phyloP scores from a whole-genome alignment of 2,888 invertebrate genomes.

The Drosophila cognata region DNA sequence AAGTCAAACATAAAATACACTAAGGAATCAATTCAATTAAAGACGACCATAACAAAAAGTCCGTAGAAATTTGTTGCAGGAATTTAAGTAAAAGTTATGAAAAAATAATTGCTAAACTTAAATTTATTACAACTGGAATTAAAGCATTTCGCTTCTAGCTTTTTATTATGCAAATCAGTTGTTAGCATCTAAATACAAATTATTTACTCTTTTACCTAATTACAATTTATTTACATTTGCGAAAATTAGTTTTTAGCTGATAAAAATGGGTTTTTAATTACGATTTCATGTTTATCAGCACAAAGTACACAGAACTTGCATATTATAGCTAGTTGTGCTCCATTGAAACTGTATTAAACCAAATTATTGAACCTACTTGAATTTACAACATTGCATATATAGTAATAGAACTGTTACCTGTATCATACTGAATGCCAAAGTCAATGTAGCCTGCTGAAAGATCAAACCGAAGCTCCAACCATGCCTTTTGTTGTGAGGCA shows the following conservation, averaged over 20 bases:
- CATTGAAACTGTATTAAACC: neutral
- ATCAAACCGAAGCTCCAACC: conserved; percentile 33
- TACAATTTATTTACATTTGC: neutral
- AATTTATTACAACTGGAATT: neutral
- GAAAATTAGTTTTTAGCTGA: neutral
- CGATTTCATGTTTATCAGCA: neutral
- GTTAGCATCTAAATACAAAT: neutral
- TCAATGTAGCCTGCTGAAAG: neutral
- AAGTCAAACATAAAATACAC: conserved; percentile 29
- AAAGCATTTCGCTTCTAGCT: neutral
- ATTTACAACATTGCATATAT: neutral
- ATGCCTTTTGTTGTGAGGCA: conserved; percentile 34
- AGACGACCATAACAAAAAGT: neutral
- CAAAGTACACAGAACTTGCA: neutral
- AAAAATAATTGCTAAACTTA: neutral
- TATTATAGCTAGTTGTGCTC: neutral
- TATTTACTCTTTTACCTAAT: neutral
- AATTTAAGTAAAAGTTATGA: no score
- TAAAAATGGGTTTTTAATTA: neutral
- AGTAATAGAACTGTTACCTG: neutral
- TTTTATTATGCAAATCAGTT: neutral
- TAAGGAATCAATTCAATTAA: neutral
- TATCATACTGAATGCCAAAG: conserved; percentile 10
- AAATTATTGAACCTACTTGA: neutral
- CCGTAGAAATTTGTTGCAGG: no score